Evolutionary conservation across 2,888 invertebrate species (phyloP), one percentile per base, ranked within the genome.

Genomic region (Agriopis marginaria): DNA sequence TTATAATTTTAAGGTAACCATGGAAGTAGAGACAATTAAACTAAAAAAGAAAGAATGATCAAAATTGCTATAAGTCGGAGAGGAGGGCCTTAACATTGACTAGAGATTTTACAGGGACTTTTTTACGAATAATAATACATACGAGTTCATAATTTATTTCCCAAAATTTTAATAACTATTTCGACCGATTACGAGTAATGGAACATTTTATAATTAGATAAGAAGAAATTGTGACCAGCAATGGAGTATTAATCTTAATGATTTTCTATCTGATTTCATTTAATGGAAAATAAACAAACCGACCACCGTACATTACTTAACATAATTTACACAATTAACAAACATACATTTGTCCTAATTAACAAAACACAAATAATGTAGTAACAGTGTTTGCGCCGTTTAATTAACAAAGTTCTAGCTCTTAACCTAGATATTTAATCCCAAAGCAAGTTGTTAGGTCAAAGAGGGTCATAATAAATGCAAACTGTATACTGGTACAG

Each of bases 341-440:
- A 72, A 69, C 60, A 63, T 10, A 56, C 56, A 68, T 68, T 55
- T 9, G 51, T 58, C 44, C 11, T 63, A 59, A 73, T 67, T 73
- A 71, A 67, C 56, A 23, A 49, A 66, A 56, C 61, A 58, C 58
- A 69, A 63, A 70, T 61, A 59, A 64, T 23, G 44, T 64, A 67
- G 62, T 63, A 62, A 55, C 14, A 54, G 59, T 60, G 42, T 23
- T 60, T 53, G 39, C 51, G 64, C 50, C 60, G 64, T 68, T 72
- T 68, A 73, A 72, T 73, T 73, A 73, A 66, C 70, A 70, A 69
- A 75, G 65, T 75, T 75, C 64, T 66, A 62, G 70, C 70, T 73
- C 64, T 72, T 70, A 73, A 68, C 68, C 73, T 72, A 72, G 71
- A 73, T 73, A 63, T 67, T 68, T 68, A 68, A 68, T 64, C 56